Evolutionary conservation across 2,797 vertebrate genomes (phyloP), one percentile per base, ranked within the genome.

Genomic region (Cuniculus paca): DNA sequence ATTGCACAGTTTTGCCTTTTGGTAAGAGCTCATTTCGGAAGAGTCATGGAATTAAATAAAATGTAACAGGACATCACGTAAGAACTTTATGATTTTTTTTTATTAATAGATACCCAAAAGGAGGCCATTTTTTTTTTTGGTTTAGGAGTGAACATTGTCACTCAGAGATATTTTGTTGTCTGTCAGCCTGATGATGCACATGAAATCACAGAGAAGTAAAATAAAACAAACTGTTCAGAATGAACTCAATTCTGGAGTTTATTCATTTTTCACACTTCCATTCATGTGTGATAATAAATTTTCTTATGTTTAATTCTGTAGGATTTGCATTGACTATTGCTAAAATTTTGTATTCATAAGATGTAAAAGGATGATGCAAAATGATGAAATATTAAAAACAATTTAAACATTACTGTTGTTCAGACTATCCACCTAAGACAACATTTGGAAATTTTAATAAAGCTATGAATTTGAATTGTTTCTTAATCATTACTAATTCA

Each of bases 251-350:
- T 16, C 13, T 6, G 1, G 68, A 92, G 16, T 19, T 94, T 88
- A 31, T 42, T 9, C n/a, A 74, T 28, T 45, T 48, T 86, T 90
- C 89, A 24, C 5, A 85, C 31, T 85, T 91, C 42, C 7, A 88
- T n/a, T 88, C 63, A 45, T 88, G 19, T 58, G 16, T 45, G 5
- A 79, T 52, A 90, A 92, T 92, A 72, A 28, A 72, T 89, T 81
- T 95, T 2, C 8, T 80, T 88, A 9, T 65, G 17, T 81, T 79
- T 91, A 91, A 72, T 79, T 91, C 8, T 52, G 26, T 80, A 85
- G 75, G 22, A 75, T 75, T 84, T 96, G 3, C 54, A 20, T n/a
- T 87, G 78, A 83, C 34, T 79, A n/a, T 36, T 79, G 31, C 4
- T 60, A 87, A 90, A 85, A 61, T 65, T 74, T 28, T 88, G 22